Evolutionary conservation across 53 echinoderm and acorn worm species (phyloP).

Genomic region (Arbacia lixula): DNA sequence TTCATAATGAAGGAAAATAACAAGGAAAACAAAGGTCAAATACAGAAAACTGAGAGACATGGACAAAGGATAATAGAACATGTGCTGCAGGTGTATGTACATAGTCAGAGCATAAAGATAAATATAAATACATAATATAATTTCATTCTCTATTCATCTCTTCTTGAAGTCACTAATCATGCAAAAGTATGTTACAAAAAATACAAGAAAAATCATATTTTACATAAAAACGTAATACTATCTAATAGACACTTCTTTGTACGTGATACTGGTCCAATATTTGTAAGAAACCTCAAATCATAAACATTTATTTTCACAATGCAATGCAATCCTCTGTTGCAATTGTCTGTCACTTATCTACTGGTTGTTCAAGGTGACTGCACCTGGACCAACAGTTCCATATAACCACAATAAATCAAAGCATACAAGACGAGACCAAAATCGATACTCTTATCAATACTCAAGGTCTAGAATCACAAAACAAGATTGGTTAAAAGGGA

Average conservation of each 20-base stretch:
- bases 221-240: not conserved
- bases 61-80: not conserved
- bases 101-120: not conserved
- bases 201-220: not conserved
- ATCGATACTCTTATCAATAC: too few relatives aligned
- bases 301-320: too few relatives aligned
- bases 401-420: too few relatives aligned
- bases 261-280: too few relatives aligned
- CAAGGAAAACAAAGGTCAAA: not conserved
- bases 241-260: not conserved
- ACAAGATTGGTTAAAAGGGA: too few relatives aligned
- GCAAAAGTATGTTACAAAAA: not conserved
- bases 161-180: slow-evolving; percentile 25
- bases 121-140: slow-evolving; percentile 20
- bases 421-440: too few relatives aligned
- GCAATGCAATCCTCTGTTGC: too few relatives aligned
- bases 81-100: not conserved
- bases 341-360: too few relatives aligned
- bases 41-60: not conserved
- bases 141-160: not conserved
- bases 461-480: too few relatives aligned
- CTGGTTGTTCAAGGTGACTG: too few relatives aligned
- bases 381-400: too few relatives aligned
- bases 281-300: too few relatives aligned
- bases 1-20: not conserved